Base-by-base conservation (phyloP, 1,140 invertebrate genomes). In the Muscidifurax raptorellus region DNA sequence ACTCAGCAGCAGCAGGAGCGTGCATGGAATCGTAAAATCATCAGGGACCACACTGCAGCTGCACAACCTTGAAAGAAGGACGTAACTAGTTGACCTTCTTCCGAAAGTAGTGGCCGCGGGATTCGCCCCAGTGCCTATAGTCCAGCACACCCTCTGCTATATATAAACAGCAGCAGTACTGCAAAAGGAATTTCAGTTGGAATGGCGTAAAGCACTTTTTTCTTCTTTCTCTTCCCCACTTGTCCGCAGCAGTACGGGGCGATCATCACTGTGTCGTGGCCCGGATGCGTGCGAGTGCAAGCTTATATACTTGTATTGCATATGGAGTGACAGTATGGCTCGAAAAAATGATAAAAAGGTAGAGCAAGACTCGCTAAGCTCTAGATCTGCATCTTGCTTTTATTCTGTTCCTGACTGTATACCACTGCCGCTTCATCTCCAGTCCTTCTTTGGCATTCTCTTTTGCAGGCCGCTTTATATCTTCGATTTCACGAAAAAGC, bases 11-110 rank as follows among this genome's bases (percentile, higher is more conserved):
- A 18, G 15, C 69, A 27, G 30, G 32, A 13, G 25, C 32, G 78
- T 80, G 40, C 64, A 32, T 72, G 12, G 67, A 81, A 81, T 81
- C 44, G 67, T 52, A 81, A 81, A 81, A 67, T 64, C 28, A 32
- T 13, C 10, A 67, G 32, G 44, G 64, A 67, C 36, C 18, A 13
- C 10, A 40, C n/a, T 15, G 44, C 9, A 47, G 44, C n/a, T 47
- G 25, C 28, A n/a, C 75, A 81, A 82, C 84, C 84, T 85, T 85
- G 84, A 85, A 85, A 85, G 80, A 80, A 82, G 52, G 64, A 67
- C 66, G 25, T 71, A 74, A 85, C 84, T 72, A 85, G 64, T 85
- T 85, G 84, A 85, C 84, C 84, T 85, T 85, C 84, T 85, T 85
- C 80, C n/a, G 74, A 52, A 80, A 85, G 80, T 44, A 36, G 36